Base-by-base conservation (phyloP, 2,888 invertebrate species). In the Philhelius pedissequus region DNA sequence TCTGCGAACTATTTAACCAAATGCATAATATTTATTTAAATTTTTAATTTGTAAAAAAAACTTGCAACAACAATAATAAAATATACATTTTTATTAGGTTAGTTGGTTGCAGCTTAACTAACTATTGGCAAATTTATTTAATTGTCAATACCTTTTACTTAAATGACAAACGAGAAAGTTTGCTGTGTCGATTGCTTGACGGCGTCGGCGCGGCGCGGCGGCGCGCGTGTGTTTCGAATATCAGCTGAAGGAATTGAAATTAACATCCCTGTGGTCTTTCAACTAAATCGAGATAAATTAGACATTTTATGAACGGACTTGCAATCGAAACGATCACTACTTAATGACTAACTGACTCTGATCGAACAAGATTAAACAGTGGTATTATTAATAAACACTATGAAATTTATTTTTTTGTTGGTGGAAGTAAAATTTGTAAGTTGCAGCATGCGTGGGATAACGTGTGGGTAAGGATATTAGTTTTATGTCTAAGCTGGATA, bases 231-330 rank as follows among this genome's bases (percentile, higher is more conserved):
- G 1, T 8, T 52, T 30, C 7, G 20, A 32, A 56, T 20, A 25
- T 48, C 25, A 48, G 32, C 20, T 11, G 7, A 48, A 25, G 4
- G 40, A 15, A 20, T 11, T 35, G 9, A 15, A 32, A 64, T 43
- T 11, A 50, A 50, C 40, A 71, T 71, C 32, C 66, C 50, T 56
- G 64, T 30, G 60, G 68, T 52, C 30, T 58, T 45, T 48, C 25
- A 13, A 22, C 13, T 35, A 62, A 38, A 64, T 32, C 32, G 25
- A 56, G 15, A 81, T 81, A 76, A 81, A 76, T 48, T 48, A 64
- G 32, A 30, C 45, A 75, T 45, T 81, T 81, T 58, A 81, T 70
- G 62, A 25, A 8, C 40, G 45, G 60, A 75, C 69, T 80, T 70
- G 54, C 70, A 76, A 70, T 70, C 56, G 64, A 70, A 76, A 43